Evolutionary conservation across 92 coral and sea anemone species (phyloP), one percentile per base, ranked within the genome.

Genomic region (Heteractis magnifica): DNA sequence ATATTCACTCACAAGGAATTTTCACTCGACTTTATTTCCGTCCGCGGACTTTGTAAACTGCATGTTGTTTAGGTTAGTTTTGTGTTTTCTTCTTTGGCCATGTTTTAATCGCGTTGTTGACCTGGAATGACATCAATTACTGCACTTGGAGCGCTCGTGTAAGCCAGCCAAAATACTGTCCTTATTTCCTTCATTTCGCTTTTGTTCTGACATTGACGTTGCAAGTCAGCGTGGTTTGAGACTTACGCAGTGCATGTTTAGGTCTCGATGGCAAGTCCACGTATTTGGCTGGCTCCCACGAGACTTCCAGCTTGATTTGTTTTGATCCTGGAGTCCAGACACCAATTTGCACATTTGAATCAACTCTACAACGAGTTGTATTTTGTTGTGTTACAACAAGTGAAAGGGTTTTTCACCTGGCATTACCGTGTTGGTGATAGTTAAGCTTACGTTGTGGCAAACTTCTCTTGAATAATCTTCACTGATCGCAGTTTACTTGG

Each of bases 281-380:
- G 82, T 78, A 85, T 86, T 83, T 53, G 70, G 88, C 79, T 74
- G 89, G 64, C 71, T 79, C 88, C 83, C 88, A 68, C 77, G 88
- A 85, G 90, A 88, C 86, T 85, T 92, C 70, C 81, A 83, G 78
- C 88, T 85, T 86, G 82, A 91, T 86, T 92, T 94, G 99, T 94
- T 92, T 90, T 87, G 97, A 90, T 97, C 93, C 87, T 90, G 86
- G 87, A 88, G 90, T 91, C 93, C 92, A 91, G 95, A 82, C 99
- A 89, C 89, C 99, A 93, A 97, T 92, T 94, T 94, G 98, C 98
- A 94, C 98, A 91, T 93, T 84, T 93, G 94, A 92, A 94, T 92
- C 95, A 94, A 92, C 98, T 88, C 92, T 87, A 93, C 84, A 88
- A 77, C 90, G 91, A 87, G 81, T 80, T 84, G 75, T 72, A 90